Evolutionary conservation across 2,888 invertebrate species (phyloP), one percentile per base, ranked within the genome.

Genomic region (Hecatera dysodea): DNA sequence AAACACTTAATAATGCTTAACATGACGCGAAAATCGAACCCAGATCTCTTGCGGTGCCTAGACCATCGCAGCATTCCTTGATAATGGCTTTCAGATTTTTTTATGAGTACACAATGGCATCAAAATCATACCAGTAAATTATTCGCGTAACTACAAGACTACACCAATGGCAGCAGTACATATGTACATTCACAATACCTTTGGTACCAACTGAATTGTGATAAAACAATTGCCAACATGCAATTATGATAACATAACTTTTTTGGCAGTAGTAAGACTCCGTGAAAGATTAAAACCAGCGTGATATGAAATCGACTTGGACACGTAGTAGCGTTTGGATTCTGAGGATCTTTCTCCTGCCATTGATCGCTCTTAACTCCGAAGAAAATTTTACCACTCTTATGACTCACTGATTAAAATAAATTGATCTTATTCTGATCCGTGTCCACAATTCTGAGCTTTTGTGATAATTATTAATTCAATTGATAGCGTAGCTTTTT

Each of bases 261-360:
- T n/a, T 36, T 36, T 39, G 39, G 7, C 6, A 2, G n/a, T 42
- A 42, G 15, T 7, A 60, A 42, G 22, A 44, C 3, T 27, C 4
- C 8, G 9, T 29, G 56, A 62, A 78, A 65, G 68, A 75, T 46
- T 17, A 9, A 68, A 48, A 12, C 36, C 12, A 67, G 62, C 42
- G 82, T 82, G 72, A 86, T 69, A 82, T 67, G 42, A 69, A 82
- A 81, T 84, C 77, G 84, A 82, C 81, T 83, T 75, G 22, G 78
- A 81, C 76, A 67, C 66, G 69, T 72, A 70, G 81, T 85, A 82
- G 57, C 39, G 57, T 46, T 60, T 61, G 42, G 44, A 69, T 78
- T 80, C 72, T 77, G 69, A 64, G 69, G 77, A 82, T 67, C 72
- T 79, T 82, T 73, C 70, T 67, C 67, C 57, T 57, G 67, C 69